phyloP scores from a whole-genome alignment of 2,113 vertebrate species.

The Chrysemys picta region DNA sequence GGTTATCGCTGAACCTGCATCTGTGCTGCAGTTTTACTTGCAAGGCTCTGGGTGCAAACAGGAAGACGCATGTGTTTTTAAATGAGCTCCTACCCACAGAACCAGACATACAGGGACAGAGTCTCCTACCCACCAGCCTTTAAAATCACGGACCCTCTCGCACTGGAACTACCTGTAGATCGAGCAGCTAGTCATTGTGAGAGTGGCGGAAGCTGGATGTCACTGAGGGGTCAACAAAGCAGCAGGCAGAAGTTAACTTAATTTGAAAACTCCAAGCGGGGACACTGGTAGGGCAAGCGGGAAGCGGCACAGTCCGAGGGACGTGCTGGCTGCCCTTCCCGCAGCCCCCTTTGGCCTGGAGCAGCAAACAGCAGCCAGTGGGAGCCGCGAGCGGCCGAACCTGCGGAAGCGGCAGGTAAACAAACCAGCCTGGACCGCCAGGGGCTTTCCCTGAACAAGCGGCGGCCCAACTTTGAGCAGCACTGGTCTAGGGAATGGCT shows the following conservation, averaged over 20 bases:
- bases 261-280: background rate
- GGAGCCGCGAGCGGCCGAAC: too few species aligned
- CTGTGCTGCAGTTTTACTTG: conserved; percentile 38
- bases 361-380: too few species aligned
- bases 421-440: too few species aligned
- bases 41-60: background rate
- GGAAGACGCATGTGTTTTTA: background rate
- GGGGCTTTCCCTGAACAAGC: too few species aligned
- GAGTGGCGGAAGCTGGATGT: background rate
- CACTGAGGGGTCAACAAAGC: fast-evolving
- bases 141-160: background rate
- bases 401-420: too few species aligned
- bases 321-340: too few species aligned
- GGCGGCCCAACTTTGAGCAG: too few species aligned
- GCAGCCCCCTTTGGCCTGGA: too few species aligned
- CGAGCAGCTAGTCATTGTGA: background rate
- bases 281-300: background rate
- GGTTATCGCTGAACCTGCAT: conserved; percentile 43
- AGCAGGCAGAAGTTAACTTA: background rate
- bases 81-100: background rate
- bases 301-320: too few species aligned
- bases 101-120: too few species aligned
- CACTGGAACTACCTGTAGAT: background rate
- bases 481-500: too few species aligned
- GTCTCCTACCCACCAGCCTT: background rate